These are phyloP conservation scores for Rhogogaster chlorosoma DNA, from an alignment of 2,888 invertebrate species.

Conservation along the genomic window DNA sequence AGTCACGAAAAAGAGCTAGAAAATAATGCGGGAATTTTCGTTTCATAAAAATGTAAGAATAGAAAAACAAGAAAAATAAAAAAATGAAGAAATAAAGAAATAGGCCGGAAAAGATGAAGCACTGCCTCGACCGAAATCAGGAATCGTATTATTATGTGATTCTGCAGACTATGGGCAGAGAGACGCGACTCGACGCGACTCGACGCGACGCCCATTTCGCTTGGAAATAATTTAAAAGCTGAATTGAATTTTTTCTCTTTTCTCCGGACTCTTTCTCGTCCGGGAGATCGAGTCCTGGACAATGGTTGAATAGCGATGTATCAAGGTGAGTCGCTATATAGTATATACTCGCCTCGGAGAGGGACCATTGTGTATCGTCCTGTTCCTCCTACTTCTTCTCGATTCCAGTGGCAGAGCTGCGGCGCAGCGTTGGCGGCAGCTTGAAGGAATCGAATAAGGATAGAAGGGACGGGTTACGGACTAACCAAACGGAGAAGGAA, in stretches of 20 bases:
- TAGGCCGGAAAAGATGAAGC: not conserved
- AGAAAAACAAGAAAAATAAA: too few species aligned
- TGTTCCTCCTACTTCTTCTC: constrained; percentile 52
- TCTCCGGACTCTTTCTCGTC: constrained; percentile 74
- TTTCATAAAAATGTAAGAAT: not conserved
- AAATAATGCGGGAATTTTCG: not conserved
- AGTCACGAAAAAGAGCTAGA: not conserved
- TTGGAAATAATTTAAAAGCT: constrained; percentile 77
- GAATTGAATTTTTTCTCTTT: constrained; percentile 76
- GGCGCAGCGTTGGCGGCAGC: not conserved
- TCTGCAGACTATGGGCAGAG: constrained; percentile 13
- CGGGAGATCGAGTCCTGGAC: constrained; percentile 76
- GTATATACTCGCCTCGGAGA: constrained; percentile 70
- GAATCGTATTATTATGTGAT: constrained; percentile 21
- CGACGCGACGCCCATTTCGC: constrained; percentile 42
- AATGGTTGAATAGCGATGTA: constrained; percentile 78
- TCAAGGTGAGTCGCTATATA: constrained; percentile 78
- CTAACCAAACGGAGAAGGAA: constrained; percentile 12
- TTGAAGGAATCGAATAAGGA: constrained; percentile 29
- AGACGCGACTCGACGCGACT: not conserved
- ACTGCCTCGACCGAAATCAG: not conserved
- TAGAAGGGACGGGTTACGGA: not conserved
- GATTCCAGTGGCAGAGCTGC: constrained; percentile 42
- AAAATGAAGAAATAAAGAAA: not conserved
- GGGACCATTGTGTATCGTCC: constrained; percentile 50